A percentile compares a stretch with the other conserved stretches of the same genome.
phyloP scores from a whole-genome alignment of 1,140 invertebrate genomes.

The Papilio aristodemus region DNA sequence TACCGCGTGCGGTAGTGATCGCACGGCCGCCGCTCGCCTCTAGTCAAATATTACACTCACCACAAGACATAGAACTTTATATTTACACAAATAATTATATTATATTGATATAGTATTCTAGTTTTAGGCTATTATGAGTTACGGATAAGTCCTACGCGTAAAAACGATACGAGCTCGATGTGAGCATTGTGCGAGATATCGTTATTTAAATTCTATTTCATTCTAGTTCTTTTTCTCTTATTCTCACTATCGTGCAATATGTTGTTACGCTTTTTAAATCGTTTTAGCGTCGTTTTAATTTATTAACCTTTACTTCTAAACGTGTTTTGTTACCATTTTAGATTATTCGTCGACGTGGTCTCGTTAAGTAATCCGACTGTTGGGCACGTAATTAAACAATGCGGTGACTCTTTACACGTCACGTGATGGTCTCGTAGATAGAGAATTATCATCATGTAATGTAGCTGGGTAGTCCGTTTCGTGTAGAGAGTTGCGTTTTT shows the following conservation, averaged over 20 bases:
- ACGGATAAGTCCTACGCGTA: constrained; percentile 61
- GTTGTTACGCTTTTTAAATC: constrained; percentile 75
- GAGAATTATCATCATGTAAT: constrained; percentile 13
- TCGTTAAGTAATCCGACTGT: constrained; percentile 49
- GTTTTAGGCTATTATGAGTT: constrained; percentile 80
- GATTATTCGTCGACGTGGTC: constrained; percentile 56
- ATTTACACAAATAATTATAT: constrained; percentile 81
- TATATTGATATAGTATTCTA: constrained; percentile 81
- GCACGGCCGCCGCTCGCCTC: constrained; percentile 63
- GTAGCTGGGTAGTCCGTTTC: constrained; percentile 21
- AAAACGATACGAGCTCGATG: constrained; percentile 41
- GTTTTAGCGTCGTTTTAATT: constrained; percentile 64
- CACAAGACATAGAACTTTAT: constrained; percentile 80
- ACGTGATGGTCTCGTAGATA: constrained; percentile 31
- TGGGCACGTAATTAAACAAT: constrained; percentile 39
- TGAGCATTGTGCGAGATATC: constrained; percentile 48
- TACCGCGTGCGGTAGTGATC: constrained; percentile 39
- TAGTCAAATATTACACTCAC: constrained; percentile 81
- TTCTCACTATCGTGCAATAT: constrained; percentile 69
- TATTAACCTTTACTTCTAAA: constrained; percentile 42
- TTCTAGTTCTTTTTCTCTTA: constrained; percentile 61
- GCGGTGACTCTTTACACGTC: constrained; percentile 38
- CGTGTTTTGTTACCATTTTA: constrained; percentile 56
- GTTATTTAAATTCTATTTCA: constrained; percentile 40
- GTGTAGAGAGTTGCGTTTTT: constrained; percentile 27